Evolutionary conservation across 2,113 vertebrate species (phyloP).

Genomic region (Enhydra lutris): DNA sequence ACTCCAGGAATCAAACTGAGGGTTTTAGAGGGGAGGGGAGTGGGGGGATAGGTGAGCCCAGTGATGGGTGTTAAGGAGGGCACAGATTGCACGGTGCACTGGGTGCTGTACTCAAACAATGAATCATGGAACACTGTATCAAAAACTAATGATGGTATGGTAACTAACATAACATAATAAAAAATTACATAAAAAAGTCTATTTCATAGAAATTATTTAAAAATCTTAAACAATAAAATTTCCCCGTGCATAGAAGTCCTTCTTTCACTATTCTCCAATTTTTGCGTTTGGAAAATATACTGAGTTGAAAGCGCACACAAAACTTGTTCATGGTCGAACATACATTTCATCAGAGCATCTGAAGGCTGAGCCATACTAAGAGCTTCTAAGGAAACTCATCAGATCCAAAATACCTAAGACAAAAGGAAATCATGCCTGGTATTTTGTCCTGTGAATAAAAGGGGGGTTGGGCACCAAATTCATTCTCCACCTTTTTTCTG

Average conservation of each 20-base stretch:
- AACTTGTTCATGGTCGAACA: background rate
- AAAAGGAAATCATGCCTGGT: background rate
- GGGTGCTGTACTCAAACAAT: too few relatives aligned
- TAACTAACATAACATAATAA: too few relatives aligned
- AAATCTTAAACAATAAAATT: background rate
- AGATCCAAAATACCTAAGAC: background rate
- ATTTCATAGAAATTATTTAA: background rate
- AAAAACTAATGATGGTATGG: too few relatives aligned
- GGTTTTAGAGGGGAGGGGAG: too few relatives aligned
- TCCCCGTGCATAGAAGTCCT: background rate
- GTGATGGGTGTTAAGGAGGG: too few relatives aligned
- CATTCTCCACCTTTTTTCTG: background rate
- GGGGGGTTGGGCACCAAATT: background rate
- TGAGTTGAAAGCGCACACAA: background rate
- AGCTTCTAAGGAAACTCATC: background rate
- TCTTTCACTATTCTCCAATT: background rate
- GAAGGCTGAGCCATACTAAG: background rate
- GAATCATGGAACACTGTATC: too few relatives aligned
- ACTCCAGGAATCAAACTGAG: too few relatives aligned
- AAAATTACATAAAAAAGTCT: background rate
- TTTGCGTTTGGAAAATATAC: conserved; percentile 8
- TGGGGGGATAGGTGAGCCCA: too few relatives aligned
- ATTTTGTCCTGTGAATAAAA: background rate
- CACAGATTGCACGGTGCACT: too few relatives aligned
- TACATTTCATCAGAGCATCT: background rate